Base-by-base conservation (phyloP, 2,888 invertebrate species). In the Habroteleia sp. region DNA sequence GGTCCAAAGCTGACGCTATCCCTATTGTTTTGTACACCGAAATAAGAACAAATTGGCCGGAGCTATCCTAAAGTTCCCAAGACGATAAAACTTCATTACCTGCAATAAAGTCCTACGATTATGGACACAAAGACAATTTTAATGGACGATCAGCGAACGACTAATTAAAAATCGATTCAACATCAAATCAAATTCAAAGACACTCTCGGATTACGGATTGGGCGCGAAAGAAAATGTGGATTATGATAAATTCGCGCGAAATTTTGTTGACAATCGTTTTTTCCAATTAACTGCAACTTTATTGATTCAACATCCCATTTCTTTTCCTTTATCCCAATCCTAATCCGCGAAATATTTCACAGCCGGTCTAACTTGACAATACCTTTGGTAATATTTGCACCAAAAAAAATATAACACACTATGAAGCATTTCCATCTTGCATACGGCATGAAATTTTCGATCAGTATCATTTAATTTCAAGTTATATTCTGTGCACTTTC, bases 91-190 rank as follows among this genome's bases (percentile, higher is more conserved):
- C 25, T 42, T 20, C 50, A 58, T 69, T 69, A 35, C 13, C 25
- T 14, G 58, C 17, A n/a, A n/a, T n/a, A n/a, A 27, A 23, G n/a
- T 50, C 20, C 48, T 11, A 33, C 7, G 25, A 7, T 1, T 7
- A 7, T 23, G 20, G 1, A 13, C 13, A 10, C 27, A 60, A 41
- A 50, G 44, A 10, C 35, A 37, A 35, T 25, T 46, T 37, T 35
- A 46, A 65, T 29, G 37, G 44, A 1, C 29, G 37, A 31, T 41
- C 39, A 10, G 14, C 8, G 42, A 23, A 13, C 8, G 37, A 8
- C 33, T 50, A 48, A 58, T 68, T 42, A 50, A 50, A 52, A 69
- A 60, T 69, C 60, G 48, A 68, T 68, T 42, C 16, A 39, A 3
- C 23, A 16, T n/a, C 7, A 46, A 58, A 60, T 44, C 50, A 17